These are phyloP conservation scores for Channa argus DNA, from an alignment of 2,113 vertebrate genomes.

Conservation along the genomic window DNA sequence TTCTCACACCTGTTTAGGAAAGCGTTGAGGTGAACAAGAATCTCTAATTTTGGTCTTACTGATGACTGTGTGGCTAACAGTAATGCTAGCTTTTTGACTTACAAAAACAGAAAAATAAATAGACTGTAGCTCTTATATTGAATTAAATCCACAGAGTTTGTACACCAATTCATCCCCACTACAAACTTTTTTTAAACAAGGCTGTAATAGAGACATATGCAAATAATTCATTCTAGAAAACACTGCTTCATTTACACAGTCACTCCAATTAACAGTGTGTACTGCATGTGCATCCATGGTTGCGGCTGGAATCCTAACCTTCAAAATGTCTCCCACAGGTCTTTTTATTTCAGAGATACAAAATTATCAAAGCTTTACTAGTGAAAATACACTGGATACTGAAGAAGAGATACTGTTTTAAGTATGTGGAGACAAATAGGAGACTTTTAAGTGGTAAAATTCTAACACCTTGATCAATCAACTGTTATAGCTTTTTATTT, in stretches of 20 bases:
- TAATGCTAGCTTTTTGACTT: too few species aligned
- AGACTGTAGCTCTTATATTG: too few species aligned
- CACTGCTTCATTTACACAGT: background rate
- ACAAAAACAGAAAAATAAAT: too few species aligned
- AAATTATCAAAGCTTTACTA: conserved; percentile 38
- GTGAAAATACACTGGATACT: conserved; percentile 23
- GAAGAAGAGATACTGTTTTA: conserved; percentile 7
- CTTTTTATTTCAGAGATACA: conserved; percentile 51
- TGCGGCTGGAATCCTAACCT: conserved; percentile 38
- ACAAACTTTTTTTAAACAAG: background rate
- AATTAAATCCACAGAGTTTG: too few species aligned
- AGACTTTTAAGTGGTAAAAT: background rate
- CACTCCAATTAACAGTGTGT: too few species aligned
- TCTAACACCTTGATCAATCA: background rate
- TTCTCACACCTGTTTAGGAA: too few species aligned
- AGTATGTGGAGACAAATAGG: conserved; percentile 1
- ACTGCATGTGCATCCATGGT: background rate
- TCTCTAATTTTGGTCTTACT: too few species aligned
- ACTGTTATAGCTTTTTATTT: too few species aligned
- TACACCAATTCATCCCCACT: background rate
- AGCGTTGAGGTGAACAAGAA: too few species aligned
- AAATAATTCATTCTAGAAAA: background rate
- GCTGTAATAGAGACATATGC: background rate
- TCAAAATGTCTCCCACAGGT: conserved; percentile 23
- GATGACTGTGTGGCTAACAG: too few species aligned